phyloP scores from a whole-genome alignment of 2,113 vertebrate species.

The Coryphaenoides rupestris region DNA sequence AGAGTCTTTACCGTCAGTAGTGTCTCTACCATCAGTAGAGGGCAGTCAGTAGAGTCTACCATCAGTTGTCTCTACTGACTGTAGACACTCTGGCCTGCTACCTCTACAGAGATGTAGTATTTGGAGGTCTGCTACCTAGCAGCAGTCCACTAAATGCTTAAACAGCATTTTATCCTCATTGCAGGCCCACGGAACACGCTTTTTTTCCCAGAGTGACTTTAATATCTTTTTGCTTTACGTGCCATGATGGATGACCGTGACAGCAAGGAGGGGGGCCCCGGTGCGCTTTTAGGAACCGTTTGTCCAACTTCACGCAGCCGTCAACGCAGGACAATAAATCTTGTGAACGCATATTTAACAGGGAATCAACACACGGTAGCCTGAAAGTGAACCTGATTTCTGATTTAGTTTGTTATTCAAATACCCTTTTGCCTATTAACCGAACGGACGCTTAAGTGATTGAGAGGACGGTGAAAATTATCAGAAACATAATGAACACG shows the following conservation, averaged over 20 bases:
- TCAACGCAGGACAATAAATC: conserved; percentile 64
- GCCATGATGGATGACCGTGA: conserved; percentile 73
- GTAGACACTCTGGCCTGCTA: too few species aligned
- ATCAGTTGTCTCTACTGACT: too few species aligned
- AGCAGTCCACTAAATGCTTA: conserved; percentile 61
- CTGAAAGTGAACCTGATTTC: conserved; percentile 67
- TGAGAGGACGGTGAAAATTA: conserved; percentile 5
- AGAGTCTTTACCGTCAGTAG: too few species aligned
- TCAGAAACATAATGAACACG: conserved; percentile 15
- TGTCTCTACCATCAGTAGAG: too few species aligned
- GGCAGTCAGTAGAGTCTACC: too few species aligned
- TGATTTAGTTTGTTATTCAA: conserved; percentile 61
- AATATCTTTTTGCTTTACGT: conserved; percentile 67
- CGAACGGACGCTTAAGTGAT: conserved; percentile 35
- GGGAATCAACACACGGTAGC: conserved; percentile 59
- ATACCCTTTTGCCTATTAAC: conserved; percentile 41
- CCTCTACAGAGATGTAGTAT: conserved; percentile 12
- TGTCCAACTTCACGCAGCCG: conserved; percentile 49
- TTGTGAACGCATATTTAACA: conserved; percentile 67
- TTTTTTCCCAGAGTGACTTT: conserved; percentile 63
- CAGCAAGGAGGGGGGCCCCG: conserved; percentile 35
- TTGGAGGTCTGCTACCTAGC: conserved; percentile 23
- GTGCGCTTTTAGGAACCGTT: conserved; percentile 44
- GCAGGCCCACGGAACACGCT: conserved; percentile 51
- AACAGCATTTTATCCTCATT: conserved; percentile 67